Base-by-base conservation (phyloP, 2,797 vertebrate genomes). In the Dipus sagitta region DNA sequence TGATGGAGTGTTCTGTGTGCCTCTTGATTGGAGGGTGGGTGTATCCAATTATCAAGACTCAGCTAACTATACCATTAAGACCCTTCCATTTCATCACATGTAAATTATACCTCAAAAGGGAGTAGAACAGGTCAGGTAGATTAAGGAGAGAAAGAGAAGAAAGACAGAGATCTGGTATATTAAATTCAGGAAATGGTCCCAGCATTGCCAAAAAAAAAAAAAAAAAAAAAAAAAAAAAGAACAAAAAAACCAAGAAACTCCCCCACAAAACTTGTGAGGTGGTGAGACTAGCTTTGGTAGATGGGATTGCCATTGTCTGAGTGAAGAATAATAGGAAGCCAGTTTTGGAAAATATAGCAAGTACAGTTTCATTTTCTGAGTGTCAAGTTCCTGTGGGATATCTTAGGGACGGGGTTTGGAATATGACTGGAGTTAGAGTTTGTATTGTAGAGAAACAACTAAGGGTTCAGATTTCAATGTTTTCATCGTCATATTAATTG, bases 401-500 rank as follows among this genome's bases (percentile, higher is more conserved):
- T 67, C 24, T 62, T 89, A 60, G 52, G 64, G 70, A 94, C 34
- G 65, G 2, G 76, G 54, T 78, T 87, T 88, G 23, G 23, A 86
- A 82, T 24, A 86, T 30, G 23, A 14, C 34, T 77, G 47, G 26
- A 92, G 26, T 89, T 84, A 42, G 67, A 89, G 86, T 93, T 95
- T 85, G 32, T 89, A 21, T 93, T 32, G 54, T 12, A 62, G 54
- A 84, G 77, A 83, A 60, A 60, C 64, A 38, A 77, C 85, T 91
- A 38, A 76, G 89, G 81, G 64, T 76, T 70, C 1, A 78, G 38
- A 79, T 82, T 78, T 76, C 71, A 91, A 60, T 89, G 54, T 86
- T 74, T 34, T 24, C 80, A 60, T 92, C 67, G 26, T 92, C 67
- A 26, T 86, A 52, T 89, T 88, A 87, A 91, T 91, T 83, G 42